Evolutionary conservation across 1,140 invertebrate species (phyloP).

Genomic region (Daktulosphaira vitifoliae): DNA sequence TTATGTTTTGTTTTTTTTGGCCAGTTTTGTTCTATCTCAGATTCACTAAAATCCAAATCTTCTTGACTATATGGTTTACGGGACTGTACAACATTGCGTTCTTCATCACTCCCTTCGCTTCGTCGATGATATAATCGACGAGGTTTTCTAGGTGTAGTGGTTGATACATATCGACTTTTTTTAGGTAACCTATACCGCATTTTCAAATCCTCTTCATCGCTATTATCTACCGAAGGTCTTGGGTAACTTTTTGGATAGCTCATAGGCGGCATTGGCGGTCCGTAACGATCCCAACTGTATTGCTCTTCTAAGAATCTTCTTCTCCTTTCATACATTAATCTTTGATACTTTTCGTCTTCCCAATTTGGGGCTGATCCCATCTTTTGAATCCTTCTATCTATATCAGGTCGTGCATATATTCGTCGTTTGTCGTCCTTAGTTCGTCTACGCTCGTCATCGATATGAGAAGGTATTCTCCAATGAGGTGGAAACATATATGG

Average conservation of each 20-base stretch:
- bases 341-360: slow-evolving; percentile 32
- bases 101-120: slow-evolving; percentile 35
- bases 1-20: slow-evolving; percentile 34
- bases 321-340: slow-evolving; percentile 15
- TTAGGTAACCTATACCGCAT: slow-evolving; percentile 36
- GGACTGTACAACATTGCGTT: slow-evolving; percentile 44
- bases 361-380: slow-evolving; percentile 11
- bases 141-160: slow-evolving; percentile 33
- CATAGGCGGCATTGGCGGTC: slow-evolving; percentile 25
- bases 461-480: slow-evolving; percentile 16
- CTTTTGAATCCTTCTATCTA: slow-evolving; percentile 27
- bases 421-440: slow-evolving; percentile 27
- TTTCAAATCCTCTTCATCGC: slow-evolving; percentile 42
- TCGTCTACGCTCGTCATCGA: slow-evolving; percentile 5
- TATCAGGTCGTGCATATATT: background rate
- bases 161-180: slow-evolving; percentile 34
- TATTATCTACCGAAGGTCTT: slow-evolving; percentile 52
- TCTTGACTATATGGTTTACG: slow-evolving; percentile 45
- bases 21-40: slow-evolving; percentile 32
- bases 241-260: slow-evolving; percentile 39
- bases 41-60: slow-evolving; percentile 38
- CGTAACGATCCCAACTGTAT: slow-evolving; percentile 19
- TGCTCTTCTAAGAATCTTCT: slow-evolving; percentile 19
- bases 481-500: slow-evolving; percentile 9
- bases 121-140: slow-evolving; percentile 34